Percentiles rank a stretch among this genome's conserved stretches.
Evolutionary conservation across 2,797 vertebrate genomes (phyloP).

Genomic region (Steatocranus sp.): DNA sequence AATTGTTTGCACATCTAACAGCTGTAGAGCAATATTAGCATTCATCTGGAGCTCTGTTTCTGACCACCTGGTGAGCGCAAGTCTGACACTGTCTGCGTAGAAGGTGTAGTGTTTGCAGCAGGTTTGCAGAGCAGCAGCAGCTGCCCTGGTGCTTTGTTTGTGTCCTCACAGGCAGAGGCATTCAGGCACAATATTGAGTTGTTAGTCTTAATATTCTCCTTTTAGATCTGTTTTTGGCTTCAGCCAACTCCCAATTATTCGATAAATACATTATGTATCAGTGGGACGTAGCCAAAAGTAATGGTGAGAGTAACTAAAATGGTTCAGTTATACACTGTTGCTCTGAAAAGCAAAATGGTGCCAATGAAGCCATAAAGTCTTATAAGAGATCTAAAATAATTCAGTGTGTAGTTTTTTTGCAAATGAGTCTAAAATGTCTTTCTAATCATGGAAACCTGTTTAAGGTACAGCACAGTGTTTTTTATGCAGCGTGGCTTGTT

Average conservation of each 20-base stretch:
- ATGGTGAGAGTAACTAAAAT: background rate
- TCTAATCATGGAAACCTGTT: background rate
- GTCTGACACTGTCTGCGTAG: background rate
- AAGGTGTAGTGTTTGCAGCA: background rate
- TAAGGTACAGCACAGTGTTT: background rate
- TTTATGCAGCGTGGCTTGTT: background rate
- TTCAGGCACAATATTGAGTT: background rate
- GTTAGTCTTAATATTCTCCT: background rate
- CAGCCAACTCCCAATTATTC: background rate
- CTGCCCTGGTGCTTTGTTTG: background rate
- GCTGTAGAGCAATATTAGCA: background rate
- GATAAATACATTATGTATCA: background rate
- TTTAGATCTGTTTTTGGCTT: background rate
- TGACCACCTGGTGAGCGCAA: background rate
- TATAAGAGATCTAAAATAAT: background rate
- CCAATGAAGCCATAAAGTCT: background rate
- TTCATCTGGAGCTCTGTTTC: background rate
- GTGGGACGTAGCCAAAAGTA: background rate
- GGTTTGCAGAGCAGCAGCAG: background rate
- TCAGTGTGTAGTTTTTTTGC: background rate
- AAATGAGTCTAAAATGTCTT: background rate
- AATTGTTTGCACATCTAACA: background rate
- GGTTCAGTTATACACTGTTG: background rate
- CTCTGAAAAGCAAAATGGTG: background rate
- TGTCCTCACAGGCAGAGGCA: background rate